Evolutionary conservation across 1,140 invertebrate species (phyloP).

Genomic region (Babylonia areolata): DNA sequence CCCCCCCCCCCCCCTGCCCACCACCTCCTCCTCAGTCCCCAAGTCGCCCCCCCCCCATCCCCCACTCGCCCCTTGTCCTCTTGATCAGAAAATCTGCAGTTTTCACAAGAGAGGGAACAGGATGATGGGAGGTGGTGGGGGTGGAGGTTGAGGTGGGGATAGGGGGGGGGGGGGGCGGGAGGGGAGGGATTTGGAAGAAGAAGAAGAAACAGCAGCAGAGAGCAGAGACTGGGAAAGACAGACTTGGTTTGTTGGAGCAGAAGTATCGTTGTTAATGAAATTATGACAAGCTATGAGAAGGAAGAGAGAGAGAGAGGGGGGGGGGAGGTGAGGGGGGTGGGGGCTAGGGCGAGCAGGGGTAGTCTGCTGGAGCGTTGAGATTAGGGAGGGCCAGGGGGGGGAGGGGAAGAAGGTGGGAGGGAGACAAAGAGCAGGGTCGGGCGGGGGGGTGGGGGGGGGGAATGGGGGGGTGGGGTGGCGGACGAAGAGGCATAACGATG

Average conservation of each 20-base stretch:
- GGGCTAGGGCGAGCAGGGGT: not conserved
- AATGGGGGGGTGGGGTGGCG: not conserved
- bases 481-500: not conserved
- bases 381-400: too few species aligned
- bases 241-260: not conserved
- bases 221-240: too few species aligned
- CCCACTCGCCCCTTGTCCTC: not conserved
- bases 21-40: too few species aligned
- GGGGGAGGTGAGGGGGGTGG: not conserved
- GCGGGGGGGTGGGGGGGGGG: not conserved
- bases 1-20: too few species aligned
- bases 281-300: not conserved
- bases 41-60: too few species aligned
- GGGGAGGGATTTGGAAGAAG: not conserved
- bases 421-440: not conserved
- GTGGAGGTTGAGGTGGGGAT: too few species aligned
- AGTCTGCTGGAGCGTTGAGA: too few species aligned
- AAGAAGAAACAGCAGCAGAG: too few species aligned
- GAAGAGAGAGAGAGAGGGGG: not conserved
- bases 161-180: not conserved
- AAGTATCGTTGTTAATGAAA: constrained; percentile 20
- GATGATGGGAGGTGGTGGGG: too few species aligned
- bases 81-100: too few species aligned
- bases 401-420: too few species aligned
- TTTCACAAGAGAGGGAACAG: too few species aligned